Percentiles rank a stretch among this genome's conserved stretches.
phyloP scores from a whole-genome alignment of 2,113 vertebrate genomes.

The Muntiacus reevesi region DNA sequence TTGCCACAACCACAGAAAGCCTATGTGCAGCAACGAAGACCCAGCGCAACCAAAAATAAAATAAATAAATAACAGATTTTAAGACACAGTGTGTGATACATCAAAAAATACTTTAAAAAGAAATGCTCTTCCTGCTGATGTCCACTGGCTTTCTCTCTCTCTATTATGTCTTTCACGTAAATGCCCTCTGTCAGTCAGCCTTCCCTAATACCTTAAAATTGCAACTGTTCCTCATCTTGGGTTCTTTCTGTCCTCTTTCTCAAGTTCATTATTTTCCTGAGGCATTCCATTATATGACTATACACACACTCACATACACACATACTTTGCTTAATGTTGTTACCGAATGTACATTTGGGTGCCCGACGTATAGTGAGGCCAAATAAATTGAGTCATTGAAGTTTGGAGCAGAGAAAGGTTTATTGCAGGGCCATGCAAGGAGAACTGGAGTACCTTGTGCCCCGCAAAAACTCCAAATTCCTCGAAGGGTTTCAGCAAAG shows the following conservation, averaged over 20 bases:
- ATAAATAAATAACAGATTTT: not conserved
- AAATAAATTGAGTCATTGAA: not conserved
- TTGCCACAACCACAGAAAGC: not conserved
- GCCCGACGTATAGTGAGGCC: rapidly evolving
- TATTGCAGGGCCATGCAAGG: not conserved
- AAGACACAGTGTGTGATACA: not conserved
- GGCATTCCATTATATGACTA: not conserved
- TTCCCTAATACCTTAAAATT: not conserved
- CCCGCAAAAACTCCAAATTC: not conserved
- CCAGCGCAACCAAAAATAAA: not conserved
- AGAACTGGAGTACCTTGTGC: not conserved
- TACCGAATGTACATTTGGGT: not conserved
- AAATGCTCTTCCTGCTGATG: not conserved
- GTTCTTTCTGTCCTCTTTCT: not conserved
- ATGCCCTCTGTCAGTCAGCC: not conserved
- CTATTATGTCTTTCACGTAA: not conserved
- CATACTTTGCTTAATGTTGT: not conserved
- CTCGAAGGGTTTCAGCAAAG: not conserved
- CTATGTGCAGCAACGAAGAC: not conserved
- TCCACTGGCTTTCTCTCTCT: not conserved
- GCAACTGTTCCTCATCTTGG: not conserved
- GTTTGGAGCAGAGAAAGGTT: not conserved
- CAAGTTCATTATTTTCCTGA: not conserved
- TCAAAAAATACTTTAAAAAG: not conserved
- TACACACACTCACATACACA: not conserved